Conservation (phyloP, 2,113 vertebrate genomes). For the Eulemur macaco region DNA sequence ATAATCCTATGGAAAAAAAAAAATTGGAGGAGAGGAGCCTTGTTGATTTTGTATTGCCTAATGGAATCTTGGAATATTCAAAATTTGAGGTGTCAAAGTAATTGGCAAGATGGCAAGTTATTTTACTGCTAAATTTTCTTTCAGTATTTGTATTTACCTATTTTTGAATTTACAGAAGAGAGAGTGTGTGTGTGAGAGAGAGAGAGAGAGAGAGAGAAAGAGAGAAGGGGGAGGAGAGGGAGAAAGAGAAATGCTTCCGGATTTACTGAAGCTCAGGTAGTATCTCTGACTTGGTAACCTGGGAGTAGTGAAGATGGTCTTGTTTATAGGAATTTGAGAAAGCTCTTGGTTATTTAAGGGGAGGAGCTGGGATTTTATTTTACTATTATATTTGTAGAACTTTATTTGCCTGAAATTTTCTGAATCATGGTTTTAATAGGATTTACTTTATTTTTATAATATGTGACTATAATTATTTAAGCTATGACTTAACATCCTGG, state of each 20-base stretch:
- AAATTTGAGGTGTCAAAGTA: background rate
- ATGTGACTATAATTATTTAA: background rate
- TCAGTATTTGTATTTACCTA: background rate
- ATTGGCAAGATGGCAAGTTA: background rate
- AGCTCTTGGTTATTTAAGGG: background rate
- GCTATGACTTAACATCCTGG: background rate
- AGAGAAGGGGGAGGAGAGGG: no score
- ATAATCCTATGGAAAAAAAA: background rate
- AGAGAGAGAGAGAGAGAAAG: background rate
- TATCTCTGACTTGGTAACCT: conserved; percentile 90
- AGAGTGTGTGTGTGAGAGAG: background rate
- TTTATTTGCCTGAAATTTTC: conserved; percentile 37
- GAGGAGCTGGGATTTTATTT: background rate
- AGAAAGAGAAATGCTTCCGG: conserved; percentile 76
- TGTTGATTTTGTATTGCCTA: conserved; percentile 10
- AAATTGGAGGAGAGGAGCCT: background rate
- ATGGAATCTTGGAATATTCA: conserved; percentile 6
- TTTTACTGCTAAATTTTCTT: conserved; percentile 2
- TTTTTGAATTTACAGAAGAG: background rate
- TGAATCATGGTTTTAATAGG: conserved; percentile 28
- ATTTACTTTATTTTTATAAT: background rate
- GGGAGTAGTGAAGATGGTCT: conserved; percentile 93
- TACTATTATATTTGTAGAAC: background rate
- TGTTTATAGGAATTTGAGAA: conserved; percentile 72
- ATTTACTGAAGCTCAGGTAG: conserved; percentile 92